Conservation (phyloP, 2,113 vertebrate species). For the Euleptes europaea region DNA sequence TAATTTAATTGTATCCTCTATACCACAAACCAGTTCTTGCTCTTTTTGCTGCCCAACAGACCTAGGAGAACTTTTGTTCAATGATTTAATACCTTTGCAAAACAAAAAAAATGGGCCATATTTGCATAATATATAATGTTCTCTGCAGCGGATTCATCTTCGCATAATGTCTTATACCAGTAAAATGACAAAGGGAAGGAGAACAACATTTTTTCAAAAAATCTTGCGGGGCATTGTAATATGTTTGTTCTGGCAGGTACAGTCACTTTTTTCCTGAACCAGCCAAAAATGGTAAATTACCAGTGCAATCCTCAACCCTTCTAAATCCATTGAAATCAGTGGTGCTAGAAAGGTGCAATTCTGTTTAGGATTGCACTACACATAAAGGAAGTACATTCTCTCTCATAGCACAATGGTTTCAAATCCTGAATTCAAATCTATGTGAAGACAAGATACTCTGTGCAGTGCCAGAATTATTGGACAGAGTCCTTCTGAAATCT, state of each 20-base stretch:
- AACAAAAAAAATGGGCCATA: constrained; percentile 14
- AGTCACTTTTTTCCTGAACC: constrained; percentile 14
- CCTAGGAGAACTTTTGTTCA: constrained; percentile 33
- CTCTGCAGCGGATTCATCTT: constrained; percentile 20
- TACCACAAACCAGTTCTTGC: background rate
- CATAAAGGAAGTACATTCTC: constrained; percentile 9
- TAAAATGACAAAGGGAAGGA: constrained; percentile 31
- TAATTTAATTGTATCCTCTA: background rate
- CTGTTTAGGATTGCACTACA: too few species aligned
- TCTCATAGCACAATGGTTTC: constrained; percentile 14
- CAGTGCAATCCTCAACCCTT: too few species aligned
- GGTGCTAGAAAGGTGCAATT: too few species aligned
- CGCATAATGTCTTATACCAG: constrained; percentile 19
- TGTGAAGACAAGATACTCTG: background rate
- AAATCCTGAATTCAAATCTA: constrained; percentile 20
- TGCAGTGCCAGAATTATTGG: background rate
- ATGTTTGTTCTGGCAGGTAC: constrained; percentile 36
- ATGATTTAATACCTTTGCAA: constrained; percentile 42
- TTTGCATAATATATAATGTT: constrained; percentile 28
- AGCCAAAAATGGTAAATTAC: constrained; percentile 29
- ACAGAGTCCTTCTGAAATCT: background rate
- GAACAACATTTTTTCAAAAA: background rate
- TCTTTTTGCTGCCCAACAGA: background rate
- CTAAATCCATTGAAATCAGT: too few species aligned
- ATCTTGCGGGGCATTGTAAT: constrained; percentile 12